phyloP scores from a whole-genome alignment of 2,888 invertebrate species.

The Folsomia candida region DNA sequence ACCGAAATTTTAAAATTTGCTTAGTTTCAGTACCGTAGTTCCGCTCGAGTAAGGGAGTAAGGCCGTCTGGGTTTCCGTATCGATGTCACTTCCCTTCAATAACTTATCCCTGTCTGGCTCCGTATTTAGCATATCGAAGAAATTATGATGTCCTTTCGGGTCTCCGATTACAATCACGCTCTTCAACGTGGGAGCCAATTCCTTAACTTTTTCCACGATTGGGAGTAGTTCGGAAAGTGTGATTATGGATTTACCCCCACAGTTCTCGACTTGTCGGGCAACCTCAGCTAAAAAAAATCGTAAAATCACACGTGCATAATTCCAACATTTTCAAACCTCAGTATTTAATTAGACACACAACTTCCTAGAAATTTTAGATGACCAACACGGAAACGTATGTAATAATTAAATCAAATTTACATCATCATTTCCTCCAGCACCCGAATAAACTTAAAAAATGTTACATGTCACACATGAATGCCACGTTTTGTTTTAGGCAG shows the following conservation, averaged over 20 bases:
- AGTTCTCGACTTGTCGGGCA: conserved; percentile 49
- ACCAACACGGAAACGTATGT: no score
- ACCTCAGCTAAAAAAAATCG: no score
- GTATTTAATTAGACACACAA: no score
- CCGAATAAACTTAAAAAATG: no score
- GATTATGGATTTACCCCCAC: conserved; percentile 43
- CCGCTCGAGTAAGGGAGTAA: conserved; percentile 81
- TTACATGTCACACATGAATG: no score
- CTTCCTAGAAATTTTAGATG: no score
- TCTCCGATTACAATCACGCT: conserved; percentile 38
- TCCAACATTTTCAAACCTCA: no score
- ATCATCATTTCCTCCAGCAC: no score
- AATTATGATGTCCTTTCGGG: conserved; percentile 35
- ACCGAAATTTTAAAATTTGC: no score
- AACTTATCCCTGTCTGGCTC: conserved; percentile 23
- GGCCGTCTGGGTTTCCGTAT: conserved; percentile 61
- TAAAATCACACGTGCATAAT: no score
- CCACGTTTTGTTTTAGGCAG: no score
- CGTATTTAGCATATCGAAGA: conserved; percentile 40
- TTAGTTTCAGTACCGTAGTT: conserved; percentile 61
- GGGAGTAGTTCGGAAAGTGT: conserved; percentile 48
- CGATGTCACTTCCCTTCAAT: conserved; percentile 42
- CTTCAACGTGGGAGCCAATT: conserved; percentile 18
- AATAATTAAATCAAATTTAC: no score
- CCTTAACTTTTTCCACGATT: conserved; percentile 42